These are phyloP conservation scores for Ornithoptera priamus DNA, from an alignment of 2,888 invertebrate species.

Conservation along the genomic window DNA sequence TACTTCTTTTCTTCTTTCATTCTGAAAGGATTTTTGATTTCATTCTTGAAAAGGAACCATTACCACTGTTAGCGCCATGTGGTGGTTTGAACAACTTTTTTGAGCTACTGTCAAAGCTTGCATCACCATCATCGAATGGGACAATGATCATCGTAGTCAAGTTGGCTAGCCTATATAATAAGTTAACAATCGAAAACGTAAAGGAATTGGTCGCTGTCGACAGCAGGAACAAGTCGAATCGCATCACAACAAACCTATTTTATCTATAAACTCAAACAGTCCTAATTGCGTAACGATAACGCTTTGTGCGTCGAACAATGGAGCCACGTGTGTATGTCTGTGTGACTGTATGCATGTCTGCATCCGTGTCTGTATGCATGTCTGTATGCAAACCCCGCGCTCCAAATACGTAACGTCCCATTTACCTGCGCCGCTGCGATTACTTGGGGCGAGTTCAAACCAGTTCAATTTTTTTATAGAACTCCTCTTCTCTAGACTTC, in stretches of 20 bases:
- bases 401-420: constrained; percentile 17
- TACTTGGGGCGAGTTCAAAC: background rate
- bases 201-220: too few species aligned
- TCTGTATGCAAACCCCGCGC: background rate
- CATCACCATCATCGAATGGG: too few species aligned
- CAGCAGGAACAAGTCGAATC: background rate
- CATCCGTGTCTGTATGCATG: too few species aligned
- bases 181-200: background rate
- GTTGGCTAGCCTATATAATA: background rate
- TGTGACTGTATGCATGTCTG: background rate
- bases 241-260: background rate
- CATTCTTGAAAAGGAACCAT: too few species aligned
- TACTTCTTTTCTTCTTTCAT: too few species aligned
- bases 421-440: constrained; percentile 18
- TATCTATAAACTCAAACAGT: constrained; percentile 14
- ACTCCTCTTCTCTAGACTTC: background rate
- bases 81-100: too few species aligned
- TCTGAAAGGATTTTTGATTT: too few species aligned
- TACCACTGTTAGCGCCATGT: too few species aligned
- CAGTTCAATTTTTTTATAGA: background rate
- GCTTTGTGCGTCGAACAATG: constrained; percentile 22
- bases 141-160: too few species aligned
- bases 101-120: too few species aligned
- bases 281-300: constrained; percentile 18
- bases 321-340: background rate